Evolutionary conservation across 53 echinoderm and acorn worm genomes (phyloP).

Genomic region (Luidia sarsii): DNA sequence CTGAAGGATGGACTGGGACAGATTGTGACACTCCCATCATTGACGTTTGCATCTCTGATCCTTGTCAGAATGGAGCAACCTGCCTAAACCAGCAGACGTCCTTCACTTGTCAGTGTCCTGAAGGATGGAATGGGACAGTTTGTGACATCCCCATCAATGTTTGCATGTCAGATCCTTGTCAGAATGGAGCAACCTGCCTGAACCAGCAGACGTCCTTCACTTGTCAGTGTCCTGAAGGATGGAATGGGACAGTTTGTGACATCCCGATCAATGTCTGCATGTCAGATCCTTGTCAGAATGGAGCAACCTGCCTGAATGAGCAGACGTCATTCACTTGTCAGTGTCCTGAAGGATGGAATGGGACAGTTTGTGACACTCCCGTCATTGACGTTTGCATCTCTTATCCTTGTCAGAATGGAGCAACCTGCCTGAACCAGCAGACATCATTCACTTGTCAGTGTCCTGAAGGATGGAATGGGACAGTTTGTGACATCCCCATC

Average conservation of each 20-base stretch:
- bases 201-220: conserved; percentile 7
- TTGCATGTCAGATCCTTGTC: conserved; percentile 35
- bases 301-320: conserved; percentile 1
- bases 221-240: conserved; percentile 34
- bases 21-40: conserved; percentile 36
- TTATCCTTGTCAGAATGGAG: conserved; percentile 70
- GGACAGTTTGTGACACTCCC: conserved; percentile 56
- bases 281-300: conserved; percentile 33
- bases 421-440: conserved; percentile 53
- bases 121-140: conserved; percentile 57
- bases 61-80: conserved; percentile 74
- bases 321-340: conserved; percentile 39
- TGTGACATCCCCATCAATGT: conserved; percentile 49
- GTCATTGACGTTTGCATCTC: conserved; percentile 56
- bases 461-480: conserved; percentile 30
- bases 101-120: conserved; percentile 55
- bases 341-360: conserved; percentile 63
- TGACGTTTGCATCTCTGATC: background rate
- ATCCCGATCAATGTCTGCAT: conserved; percentile 1
- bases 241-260: conserved; percentile 46
- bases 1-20: conserved; percentile 54
- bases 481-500: conserved; percentile 18
- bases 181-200: conserved; percentile 67
- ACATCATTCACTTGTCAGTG: conserved; percentile 64
- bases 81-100: conserved; percentile 49